Conservation (phyloP, 2,888 invertebrate genomes). For the Syrphus vitripennis region DNA sequence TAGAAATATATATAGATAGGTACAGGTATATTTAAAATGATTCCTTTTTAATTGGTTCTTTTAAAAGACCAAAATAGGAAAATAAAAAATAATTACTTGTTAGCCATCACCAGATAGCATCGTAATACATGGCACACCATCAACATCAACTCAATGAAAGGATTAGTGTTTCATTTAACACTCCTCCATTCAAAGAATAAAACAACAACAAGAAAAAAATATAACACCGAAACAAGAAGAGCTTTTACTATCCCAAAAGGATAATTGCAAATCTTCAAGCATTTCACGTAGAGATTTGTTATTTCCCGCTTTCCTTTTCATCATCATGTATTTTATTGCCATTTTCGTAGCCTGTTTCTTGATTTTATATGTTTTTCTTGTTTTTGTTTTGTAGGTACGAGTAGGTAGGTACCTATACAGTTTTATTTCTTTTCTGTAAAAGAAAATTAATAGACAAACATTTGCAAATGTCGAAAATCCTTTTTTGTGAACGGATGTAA, state of each 20-base stretch:
- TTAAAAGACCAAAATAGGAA: not conserved
- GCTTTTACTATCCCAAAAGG: conserved; percentile 36
- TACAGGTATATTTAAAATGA: conserved; percentile 32
- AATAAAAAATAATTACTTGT: conserved; percentile 29
- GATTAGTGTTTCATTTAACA: conserved; percentile 56
- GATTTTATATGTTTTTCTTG: no score
- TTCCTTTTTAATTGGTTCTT: conserved; percentile 40
- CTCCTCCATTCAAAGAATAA: not conserved
- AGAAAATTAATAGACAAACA: conserved; percentile 69
- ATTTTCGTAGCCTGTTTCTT: conserved; percentile 37
- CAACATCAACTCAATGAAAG: conserved; percentile 60
- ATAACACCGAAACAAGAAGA: not conserved
- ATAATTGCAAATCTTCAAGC: conserved; percentile 64
- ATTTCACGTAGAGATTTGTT: conserved; percentile 56
- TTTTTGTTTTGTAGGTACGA: not conserved
- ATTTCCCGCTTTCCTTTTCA: conserved; percentile 47
- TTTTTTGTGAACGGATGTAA: conserved; percentile 60
- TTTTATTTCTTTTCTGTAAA: conserved; percentile 12
- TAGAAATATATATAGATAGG: no score
- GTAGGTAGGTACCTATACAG: not conserved
- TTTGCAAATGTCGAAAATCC: conserved; percentile 71
- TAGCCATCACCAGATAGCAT: conserved; percentile 51
- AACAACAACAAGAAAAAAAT: no score
- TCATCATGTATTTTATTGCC: conserved; percentile 60
- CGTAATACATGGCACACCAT: conserved; percentile 44